These are phyloP conservation scores for Orussus abietinus DNA, from an alignment of 1,140 invertebrate genomes.

Conservation along the genomic window DNA sequence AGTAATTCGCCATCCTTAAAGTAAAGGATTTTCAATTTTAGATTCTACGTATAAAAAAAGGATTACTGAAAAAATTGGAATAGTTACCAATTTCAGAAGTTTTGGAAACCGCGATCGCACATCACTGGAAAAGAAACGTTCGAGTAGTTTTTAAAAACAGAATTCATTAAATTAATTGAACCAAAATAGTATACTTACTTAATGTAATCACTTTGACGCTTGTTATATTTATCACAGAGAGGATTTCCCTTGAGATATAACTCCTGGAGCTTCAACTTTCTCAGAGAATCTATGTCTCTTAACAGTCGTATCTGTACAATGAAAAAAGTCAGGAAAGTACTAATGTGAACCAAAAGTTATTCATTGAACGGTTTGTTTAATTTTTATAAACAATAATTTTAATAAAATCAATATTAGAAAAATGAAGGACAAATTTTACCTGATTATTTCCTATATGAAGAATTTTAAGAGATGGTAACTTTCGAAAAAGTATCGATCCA, in stretches of 20 bases:
- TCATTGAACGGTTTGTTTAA: too few relatives aligned
- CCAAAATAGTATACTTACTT: slow-evolving; percentile 60
- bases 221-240: slow-evolving; percentile 65
- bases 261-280: slow-evolving; percentile 64
- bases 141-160: too few relatives aligned
- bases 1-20: slow-evolving; percentile 70
- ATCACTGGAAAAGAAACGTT: too few relatives aligned
- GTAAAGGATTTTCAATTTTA: slow-evolving; percentile 1
- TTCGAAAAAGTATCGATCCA: slow-evolving; percentile 54
- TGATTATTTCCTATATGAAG: slow-evolving; percentile 73
- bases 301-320: slow-evolving; percentile 61
- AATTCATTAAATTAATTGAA: too few relatives aligned
- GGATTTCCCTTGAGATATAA: slow-evolving; percentile 74
- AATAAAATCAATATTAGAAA: too few relatives aligned
- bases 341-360: too few relatives aligned
- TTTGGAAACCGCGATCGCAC: slow-evolving; percentile 77
- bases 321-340: too few relatives aligned
- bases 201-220: slow-evolving; percentile 66
- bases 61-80: background rate
- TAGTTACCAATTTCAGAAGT: slow-evolving; percentile 71
- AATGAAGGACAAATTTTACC: slow-evolving; percentile 62
- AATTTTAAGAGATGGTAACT: slow-evolving; percentile 66
- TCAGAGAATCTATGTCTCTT: slow-evolving; percentile 62
- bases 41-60: background rate
- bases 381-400: too few relatives aligned